A percentile compares a stretch with the other conserved stretches of the same genome.
Evolutionary conservation across 2,113 vertebrate species (phyloP).

Genomic region (Puntigrus tetrazona): DNA sequence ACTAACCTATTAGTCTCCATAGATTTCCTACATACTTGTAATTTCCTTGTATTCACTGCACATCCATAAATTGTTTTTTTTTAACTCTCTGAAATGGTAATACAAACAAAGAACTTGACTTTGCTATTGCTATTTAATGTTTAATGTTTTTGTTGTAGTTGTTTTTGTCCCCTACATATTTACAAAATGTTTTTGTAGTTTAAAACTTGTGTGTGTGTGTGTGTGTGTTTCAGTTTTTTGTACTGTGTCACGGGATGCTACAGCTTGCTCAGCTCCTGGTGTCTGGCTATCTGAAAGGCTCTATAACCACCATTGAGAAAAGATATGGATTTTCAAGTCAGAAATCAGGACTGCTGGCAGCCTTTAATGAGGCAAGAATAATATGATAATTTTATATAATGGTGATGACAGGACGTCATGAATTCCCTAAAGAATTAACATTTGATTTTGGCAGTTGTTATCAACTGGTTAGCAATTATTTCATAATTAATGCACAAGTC

Average conservation of each 20-base stretch:
- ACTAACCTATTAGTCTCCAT: not conserved
- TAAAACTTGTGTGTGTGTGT: not conserved
- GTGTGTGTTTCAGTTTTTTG: slow-evolving; percentile 81
- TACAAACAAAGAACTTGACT: not conserved
- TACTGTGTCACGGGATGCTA: slow-evolving; percentile 89
- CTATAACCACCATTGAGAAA: slow-evolving; percentile 91
- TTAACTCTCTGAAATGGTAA: not conserved
- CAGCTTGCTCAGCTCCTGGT: slow-evolving; percentile 88
- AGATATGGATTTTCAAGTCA: slow-evolving; percentile 92
- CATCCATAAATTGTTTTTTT: slow-evolving; percentile 45
- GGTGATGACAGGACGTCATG: not conserved
- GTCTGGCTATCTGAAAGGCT: slow-evolving; percentile 91
- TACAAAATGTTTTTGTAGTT: too few species aligned
- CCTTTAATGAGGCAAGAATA: slow-evolving; percentile 87
- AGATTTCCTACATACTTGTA: not conserved
- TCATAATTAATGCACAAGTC: not conserved
- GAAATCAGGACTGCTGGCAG: slow-evolving; percentile 84
- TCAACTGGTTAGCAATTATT: not conserved
- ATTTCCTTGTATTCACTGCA: slow-evolving; percentile 43
- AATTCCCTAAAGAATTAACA: not conserved
- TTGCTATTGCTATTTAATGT: not conserved
- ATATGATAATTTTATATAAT: not conserved
- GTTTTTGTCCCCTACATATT: not conserved
- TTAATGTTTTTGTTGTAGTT: not conserved
- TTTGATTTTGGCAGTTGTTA: not conserved